These are phyloP conservation scores for Ooceraea biroi DNA, from an alignment of 1,140 invertebrate genomes.

Conservation along the genomic window DNA sequence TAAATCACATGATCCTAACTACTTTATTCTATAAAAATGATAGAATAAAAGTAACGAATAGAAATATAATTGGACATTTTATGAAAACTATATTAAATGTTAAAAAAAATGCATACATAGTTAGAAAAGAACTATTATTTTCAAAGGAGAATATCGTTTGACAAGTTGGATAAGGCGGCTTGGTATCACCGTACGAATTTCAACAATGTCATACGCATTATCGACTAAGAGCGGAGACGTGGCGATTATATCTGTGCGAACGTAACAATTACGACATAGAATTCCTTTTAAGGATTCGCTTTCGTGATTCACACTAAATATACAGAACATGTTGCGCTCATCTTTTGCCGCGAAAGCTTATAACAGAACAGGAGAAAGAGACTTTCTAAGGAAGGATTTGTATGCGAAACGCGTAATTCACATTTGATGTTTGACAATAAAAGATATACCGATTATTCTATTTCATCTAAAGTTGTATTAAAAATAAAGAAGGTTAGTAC, in stretches of 20 bases:
- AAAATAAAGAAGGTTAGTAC: too few species aligned
- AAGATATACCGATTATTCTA: background rate
- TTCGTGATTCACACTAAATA: conserved; percentile 41
- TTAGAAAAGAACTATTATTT: too few species aligned
- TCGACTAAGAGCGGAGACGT: conserved; percentile 10
- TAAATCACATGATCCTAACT: background rate
- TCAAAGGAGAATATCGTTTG: background rate
- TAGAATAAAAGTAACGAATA: background rate
- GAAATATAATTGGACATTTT: too few species aligned
- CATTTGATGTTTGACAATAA: background rate
- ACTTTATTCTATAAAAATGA: background rate
- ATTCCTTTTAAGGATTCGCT: conserved; percentile 57
- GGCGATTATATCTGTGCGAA: conserved; percentile 48
- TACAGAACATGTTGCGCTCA: conserved; percentile 12
- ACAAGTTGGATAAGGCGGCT: background rate
- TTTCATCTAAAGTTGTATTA: background rate
- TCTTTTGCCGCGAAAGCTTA: conserved; percentile 34
- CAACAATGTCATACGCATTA: conserved; percentile 21
- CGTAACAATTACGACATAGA: conserved; percentile 58
- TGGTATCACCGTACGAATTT: conserved; percentile 6
- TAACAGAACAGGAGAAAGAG: conserved; percentile 1
- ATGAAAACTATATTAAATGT: too few species aligned
- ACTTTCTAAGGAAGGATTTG: conserved; percentile 19
- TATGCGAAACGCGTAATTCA: conserved; percentile 5
- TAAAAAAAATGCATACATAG: too few species aligned